Percentiles rank a stretch among this genome's conserved stretches.
Evolutionary conservation across 1,140 invertebrate genomes (phyloP).

Genomic region (Drosophila baimaii): DNA sequence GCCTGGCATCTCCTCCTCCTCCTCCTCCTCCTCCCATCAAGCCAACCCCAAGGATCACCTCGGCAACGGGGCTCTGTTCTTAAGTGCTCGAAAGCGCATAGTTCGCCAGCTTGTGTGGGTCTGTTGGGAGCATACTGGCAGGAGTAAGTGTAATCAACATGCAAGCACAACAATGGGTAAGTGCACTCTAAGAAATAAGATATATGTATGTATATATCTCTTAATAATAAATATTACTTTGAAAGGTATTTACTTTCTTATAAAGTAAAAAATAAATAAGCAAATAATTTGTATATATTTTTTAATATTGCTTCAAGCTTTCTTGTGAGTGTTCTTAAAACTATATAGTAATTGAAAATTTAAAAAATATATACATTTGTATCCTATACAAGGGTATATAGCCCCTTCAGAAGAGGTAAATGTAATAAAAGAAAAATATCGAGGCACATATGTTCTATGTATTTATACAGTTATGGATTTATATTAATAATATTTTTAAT

Average conservation of each 20-base stretch:
- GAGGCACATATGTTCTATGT: background rate
- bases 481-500: no score
- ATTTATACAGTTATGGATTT: no score
- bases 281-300: no score
- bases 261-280: no score
- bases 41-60: background rate
- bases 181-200: constrained; percentile 1
- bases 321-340: background rate
- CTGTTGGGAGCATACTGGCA: constrained; percentile 38
- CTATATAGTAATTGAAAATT: background rate
- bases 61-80: constrained; percentile 25
- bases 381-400: background rate
- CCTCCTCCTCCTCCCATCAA: no score
- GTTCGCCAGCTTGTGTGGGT: constrained; percentile 46
- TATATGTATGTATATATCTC: no score
- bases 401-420: background rate
- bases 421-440: background rate
- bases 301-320: background rate
- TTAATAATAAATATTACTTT: no score
- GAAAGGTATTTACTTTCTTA: no score
- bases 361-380: background rate
- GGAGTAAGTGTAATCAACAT: constrained; percentile 64
- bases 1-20: background rate
- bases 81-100: constrained; percentile 64
- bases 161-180: constrained; percentile 51